phyloP scores from a whole-genome alignment of 2,797 vertebrate species.

The Okamejei kenojei region DNA sequence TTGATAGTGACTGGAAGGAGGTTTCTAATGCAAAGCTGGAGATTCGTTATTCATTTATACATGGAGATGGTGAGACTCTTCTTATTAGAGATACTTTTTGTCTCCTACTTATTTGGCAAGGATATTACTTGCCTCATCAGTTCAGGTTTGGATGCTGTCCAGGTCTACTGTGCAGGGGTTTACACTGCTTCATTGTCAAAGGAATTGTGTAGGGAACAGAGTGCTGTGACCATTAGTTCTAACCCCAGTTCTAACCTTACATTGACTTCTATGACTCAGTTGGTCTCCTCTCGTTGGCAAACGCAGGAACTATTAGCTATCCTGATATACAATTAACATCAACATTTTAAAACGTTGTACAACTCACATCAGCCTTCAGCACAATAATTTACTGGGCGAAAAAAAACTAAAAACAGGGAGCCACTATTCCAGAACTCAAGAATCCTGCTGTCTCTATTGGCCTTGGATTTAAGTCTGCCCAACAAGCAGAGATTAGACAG shows the following conservation, averaged over 20 bases:
- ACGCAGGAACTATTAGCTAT: background rate
- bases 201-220: background rate
- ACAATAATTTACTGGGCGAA: background rate
- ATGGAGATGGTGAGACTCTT: background rate
- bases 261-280: background rate
- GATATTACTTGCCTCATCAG: background rate
- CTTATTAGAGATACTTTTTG: background rate
- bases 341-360: background rate
- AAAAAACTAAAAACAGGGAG: background rate
- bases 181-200: background rate
- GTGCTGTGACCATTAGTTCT: background rate
- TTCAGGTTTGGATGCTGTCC: background rate
- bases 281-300: background rate
- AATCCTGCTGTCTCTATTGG: background rate
- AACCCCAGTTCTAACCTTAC: background rate
- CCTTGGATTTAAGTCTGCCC: background rate
- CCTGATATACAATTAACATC: background rate
- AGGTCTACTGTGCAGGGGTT: background rate
- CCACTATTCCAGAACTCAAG: background rate
- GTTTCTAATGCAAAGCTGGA: background rate
- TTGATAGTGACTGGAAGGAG: background rate
- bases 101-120: background rate
- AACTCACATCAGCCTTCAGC: background rate
- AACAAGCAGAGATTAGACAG: background rate
- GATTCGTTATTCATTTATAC: background rate